Conservation (phyloP, 2,888 invertebrate species). For the Fragum whitleyi region DNA sequence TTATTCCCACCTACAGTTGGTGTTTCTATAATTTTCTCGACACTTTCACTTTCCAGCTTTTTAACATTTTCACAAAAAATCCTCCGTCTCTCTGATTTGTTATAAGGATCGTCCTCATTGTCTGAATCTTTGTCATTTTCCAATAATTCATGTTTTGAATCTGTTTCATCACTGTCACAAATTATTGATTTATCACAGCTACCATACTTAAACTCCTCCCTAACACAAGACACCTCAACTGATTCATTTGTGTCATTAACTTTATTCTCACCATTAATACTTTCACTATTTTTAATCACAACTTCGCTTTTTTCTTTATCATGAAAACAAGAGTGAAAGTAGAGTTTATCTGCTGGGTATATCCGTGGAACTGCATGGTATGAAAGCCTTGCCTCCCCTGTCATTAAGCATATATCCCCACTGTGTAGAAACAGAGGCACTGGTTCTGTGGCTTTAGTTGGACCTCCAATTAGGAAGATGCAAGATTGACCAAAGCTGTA, state of each 20-base stretch:
- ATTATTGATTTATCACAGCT: not conserved
- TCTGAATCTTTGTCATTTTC: slow-evolving; percentile 9
- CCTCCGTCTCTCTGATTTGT: slow-evolving; percentile 18
- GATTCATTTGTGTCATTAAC: not conserved
- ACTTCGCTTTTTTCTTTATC: slow-evolving; percentile 13
- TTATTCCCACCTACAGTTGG: slow-evolving; percentile 37
- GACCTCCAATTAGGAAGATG: slow-evolving; percentile 96
- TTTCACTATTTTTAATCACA: slow-evolving; percentile 15
- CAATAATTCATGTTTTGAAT: not conserved
- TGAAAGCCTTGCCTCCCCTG: slow-evolving; percentile 91
- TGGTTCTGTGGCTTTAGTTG: slow-evolving; percentile 86
- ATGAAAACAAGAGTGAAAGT: slow-evolving; percentile 66
- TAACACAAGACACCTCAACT: not conserved
- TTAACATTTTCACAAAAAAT: slow-evolving; percentile 19
- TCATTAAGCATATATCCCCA: slow-evolving; percentile 97
- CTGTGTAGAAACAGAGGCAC: slow-evolving; percentile 90
- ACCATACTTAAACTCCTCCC: not conserved
- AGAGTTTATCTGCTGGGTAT: slow-evolving; percentile 60
- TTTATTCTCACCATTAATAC: not conserved
- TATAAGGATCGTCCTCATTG: slow-evolving; percentile 59
- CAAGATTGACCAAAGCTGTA: slow-evolving; percentile 97
- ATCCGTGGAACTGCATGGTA: slow-evolving; percentile 98
- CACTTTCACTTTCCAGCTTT: not conserved
- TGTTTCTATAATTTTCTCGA: slow-evolving; percentile 37
- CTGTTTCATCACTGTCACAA: not conserved